A percentile compares a stretch with the other conserved stretches of the same genome.
These are phyloP conservation scores for Venusia cambrica DNA, from an alignment of 2,888 invertebrate species.

Conservation along the genomic window DNA sequence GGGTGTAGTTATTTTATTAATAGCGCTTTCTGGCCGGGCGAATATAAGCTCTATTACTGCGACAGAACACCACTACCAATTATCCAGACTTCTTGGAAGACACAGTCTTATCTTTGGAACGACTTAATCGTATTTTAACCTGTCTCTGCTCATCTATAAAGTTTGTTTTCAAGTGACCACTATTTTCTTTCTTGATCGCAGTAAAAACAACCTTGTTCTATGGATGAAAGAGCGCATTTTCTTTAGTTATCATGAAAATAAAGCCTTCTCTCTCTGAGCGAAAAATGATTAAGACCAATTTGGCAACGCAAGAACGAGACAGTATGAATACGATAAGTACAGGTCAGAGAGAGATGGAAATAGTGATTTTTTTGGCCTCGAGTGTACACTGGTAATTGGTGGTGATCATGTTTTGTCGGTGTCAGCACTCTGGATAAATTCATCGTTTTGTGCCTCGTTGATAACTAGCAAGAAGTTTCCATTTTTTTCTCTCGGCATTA, in stretches of 20 bases:
- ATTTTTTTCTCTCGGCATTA: too few relatives aligned
- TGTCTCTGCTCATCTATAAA: conserved; percentile 6
- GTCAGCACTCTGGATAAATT: conserved; percentile 71
- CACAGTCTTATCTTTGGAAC: conserved; percentile 27
- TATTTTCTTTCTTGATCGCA: not conserved
- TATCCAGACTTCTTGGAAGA: conserved; percentile 29
- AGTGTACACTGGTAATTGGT: conserved; percentile 73
- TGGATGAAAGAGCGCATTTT: conserved; percentile 9
- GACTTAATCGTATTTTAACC: conserved; percentile 12
- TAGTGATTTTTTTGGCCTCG: conserved; percentile 55
- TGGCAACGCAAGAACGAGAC: conserved; percentile 38
- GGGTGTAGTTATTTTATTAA: conserved; percentile 76
- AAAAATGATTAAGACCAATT: conserved; percentile 59
- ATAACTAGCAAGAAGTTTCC: not conserved
- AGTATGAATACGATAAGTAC: conserved; percentile 22
- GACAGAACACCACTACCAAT: conserved; percentile 55
- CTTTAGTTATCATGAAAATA: conserved; percentile 1
- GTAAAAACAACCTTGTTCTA: conserved; percentile 26
- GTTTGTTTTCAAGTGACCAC: conserved; percentile 3
- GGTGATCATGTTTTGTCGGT: conserved; percentile 76
- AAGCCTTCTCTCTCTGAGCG: conserved; percentile 26
- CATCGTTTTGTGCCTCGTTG: conserved; percentile 63
- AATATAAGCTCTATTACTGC: conserved; percentile 69
- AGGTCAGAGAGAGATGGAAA: conserved; percentile 33
- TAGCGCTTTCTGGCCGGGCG: conserved; percentile 49